phyloP scores from a whole-genome alignment of 2,888 invertebrate genomes.

The Stramonita haemastoma region DNA sequence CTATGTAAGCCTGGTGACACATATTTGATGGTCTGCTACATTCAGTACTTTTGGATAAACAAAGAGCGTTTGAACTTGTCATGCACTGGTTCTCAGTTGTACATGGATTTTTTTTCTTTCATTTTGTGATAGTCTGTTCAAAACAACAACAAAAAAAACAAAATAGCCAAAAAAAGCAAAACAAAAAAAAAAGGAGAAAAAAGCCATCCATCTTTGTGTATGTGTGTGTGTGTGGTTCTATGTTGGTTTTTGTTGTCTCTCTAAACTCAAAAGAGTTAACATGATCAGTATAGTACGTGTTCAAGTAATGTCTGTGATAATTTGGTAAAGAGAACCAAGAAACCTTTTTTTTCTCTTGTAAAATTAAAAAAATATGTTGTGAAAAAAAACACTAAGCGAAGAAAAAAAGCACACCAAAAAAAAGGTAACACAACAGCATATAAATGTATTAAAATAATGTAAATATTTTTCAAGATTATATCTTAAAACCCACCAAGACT shows the following conservation, averaged over 20 bases:
- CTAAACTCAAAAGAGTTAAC: neutral
- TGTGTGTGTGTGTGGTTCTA: neutral
- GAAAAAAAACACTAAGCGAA: neutral
- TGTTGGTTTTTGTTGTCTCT: neutral
- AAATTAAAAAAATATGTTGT: neutral
- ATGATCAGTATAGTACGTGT: neutral
- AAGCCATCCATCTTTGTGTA: neutral
- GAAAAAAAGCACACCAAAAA: neutral
- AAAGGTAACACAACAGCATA: neutral
- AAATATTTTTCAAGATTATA: neutral
- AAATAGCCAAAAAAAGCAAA: neutral
- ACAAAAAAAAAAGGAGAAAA: neutral
- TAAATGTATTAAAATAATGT: neutral
- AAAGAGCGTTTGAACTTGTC: neutral
- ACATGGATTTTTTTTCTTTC: neutral
- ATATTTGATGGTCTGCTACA: no score
- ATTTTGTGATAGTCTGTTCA: neutral
- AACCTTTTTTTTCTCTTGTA: neutral
- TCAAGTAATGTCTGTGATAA: constrained; percentile 8
- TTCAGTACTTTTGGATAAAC: no score
- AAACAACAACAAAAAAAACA: neutral
- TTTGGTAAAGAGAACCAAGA: neutral
- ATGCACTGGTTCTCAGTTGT: neutral
- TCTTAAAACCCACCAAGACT: neutral
- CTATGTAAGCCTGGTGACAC: no score